A percentile compares a stretch with the other conserved stretches of the same genome.
Conservation (phyloP, 2,113 vertebrate genomes). For the Coracopsis vasa region DNA sequence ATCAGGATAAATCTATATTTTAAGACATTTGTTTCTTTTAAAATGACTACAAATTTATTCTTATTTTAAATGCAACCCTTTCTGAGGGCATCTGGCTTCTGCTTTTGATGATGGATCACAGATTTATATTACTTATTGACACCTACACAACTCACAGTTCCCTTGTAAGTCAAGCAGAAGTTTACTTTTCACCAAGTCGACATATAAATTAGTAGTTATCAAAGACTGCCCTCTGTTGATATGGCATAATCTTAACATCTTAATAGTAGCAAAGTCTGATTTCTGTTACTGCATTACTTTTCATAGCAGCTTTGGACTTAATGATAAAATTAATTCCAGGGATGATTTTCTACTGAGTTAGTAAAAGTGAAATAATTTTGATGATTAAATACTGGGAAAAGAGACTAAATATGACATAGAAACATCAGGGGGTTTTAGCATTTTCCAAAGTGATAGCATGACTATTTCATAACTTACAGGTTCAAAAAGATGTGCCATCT, state of each 20-base stretch:
- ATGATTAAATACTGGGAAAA: not conserved
- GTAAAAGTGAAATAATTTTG: not conserved
- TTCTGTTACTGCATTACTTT: not conserved
- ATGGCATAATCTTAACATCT: not conserved
- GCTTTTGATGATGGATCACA: not conserved
- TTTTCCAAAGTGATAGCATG: not conserved
- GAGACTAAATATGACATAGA: not conserved
- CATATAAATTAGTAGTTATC: not conserved
- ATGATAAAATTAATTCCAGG: not conserved
- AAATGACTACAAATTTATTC: not conserved
- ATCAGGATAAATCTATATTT: not conserved
- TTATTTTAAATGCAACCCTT: not conserved
- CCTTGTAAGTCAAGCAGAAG: not conserved
- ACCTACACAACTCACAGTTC: not conserved
- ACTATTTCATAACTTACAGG: not conserved
- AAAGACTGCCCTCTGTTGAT: constrained; percentile 62
- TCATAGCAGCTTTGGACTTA: not conserved
- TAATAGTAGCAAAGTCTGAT: fast-evolving
- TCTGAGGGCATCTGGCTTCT: not conserved
- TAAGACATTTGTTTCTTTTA: not conserved
- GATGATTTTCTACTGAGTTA: not conserved
- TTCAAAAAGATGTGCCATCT: not conserved
- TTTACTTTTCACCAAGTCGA: not conserved
- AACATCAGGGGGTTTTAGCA: fast-evolving
- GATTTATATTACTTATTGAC: not conserved